These are phyloP conservation scores for Rotaria socialis DNA, from an alignment of 2,888 invertebrate species.

Conservation along the genomic window DNA sequence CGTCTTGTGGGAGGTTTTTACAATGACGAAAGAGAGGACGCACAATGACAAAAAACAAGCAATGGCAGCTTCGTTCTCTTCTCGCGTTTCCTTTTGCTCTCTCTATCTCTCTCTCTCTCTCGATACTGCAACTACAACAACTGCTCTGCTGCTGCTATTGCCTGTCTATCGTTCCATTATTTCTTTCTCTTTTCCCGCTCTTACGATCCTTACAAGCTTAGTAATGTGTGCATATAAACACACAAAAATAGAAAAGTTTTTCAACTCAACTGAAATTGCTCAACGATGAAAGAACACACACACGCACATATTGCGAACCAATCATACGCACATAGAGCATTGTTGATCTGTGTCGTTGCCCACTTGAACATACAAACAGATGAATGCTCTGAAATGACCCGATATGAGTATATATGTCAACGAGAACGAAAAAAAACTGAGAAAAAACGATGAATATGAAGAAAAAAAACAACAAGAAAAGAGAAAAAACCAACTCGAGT, in stretches of 20 bases:
- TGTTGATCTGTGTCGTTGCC: neutral
- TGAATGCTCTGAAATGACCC: neutral
- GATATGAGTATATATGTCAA: neutral
- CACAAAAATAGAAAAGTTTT: neutral
- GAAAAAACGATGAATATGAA: neutral
- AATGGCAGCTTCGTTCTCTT: neutral
- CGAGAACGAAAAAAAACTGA: neutral
- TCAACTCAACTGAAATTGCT: constrained; percentile 15
- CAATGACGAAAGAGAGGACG: neutral
- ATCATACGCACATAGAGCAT: neutral
- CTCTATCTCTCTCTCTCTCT: neutral
- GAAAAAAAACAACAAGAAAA: neutral
- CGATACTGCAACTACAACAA: neutral
- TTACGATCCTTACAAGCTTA: neutral
- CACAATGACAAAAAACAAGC: constrained; percentile 1
- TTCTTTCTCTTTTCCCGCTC: constrained; percentile 13
- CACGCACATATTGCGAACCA: constrained; percentile 3
- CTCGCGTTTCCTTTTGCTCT: neutral
- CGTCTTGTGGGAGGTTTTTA: neutral
- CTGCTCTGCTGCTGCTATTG: no score
- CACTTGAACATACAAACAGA: constrained; percentile 22
- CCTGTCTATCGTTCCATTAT: constrained; percentile 1
- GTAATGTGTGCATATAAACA: neutral
- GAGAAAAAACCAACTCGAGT: neutral
- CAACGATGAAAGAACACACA: constrained; percentile 5